phyloP scores from a whole-genome alignment of 2,797 vertebrate genomes.

The Labeo calbasu region DNA sequence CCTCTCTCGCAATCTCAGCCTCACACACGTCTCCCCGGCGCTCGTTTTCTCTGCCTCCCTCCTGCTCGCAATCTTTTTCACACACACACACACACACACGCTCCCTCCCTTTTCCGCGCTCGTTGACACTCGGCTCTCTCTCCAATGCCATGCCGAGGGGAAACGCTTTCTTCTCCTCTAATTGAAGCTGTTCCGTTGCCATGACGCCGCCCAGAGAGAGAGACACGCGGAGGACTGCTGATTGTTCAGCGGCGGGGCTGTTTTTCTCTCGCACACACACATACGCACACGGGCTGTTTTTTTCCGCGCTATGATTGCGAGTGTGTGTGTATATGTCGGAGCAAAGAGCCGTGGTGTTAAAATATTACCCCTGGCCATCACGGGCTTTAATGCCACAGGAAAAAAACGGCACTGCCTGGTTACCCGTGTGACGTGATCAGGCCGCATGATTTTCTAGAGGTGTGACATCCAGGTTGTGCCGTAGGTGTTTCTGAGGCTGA shows the following conservation, averaged over 20 bases:
- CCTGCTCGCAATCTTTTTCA: constrained; percentile 45
- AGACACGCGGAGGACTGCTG: constrained; percentile 58
- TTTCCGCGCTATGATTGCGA: constrained; percentile 48
- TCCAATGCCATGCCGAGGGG: constrained; percentile 62
- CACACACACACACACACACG: constrained; percentile 50
- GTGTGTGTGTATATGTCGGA: constrained; percentile 32
- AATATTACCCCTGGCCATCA: constrained; percentile 54
- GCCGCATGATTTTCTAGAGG: constrained; percentile 13
- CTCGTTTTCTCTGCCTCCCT: constrained; percentile 50
- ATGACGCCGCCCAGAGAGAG: constrained; percentile 67
- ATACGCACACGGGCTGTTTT: constrained; percentile 54
- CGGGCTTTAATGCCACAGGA: constrained; percentile 42
- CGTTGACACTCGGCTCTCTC: constrained; percentile 63
- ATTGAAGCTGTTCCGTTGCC: constrained; percentile 69
- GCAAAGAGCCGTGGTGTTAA: constrained; percentile 44
- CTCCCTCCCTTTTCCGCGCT: constrained; percentile 55
- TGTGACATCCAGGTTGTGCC: background rate
- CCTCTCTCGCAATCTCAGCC: constrained; percentile 56
- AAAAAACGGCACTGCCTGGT: constrained; percentile 9
- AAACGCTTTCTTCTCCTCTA: constrained; percentile 69
- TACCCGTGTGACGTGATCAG: constrained; percentile 7
- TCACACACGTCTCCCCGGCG: constrained; percentile 56
- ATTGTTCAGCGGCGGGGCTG: constrained; percentile 63
- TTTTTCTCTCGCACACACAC: constrained; percentile 55
- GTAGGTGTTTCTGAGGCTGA: background rate